Percentiles rank a stretch among this genome's conserved stretches.
phyloP scores from a whole-genome alignment of 2,797 vertebrate genomes.

The Lithobates pipiens region DNA sequence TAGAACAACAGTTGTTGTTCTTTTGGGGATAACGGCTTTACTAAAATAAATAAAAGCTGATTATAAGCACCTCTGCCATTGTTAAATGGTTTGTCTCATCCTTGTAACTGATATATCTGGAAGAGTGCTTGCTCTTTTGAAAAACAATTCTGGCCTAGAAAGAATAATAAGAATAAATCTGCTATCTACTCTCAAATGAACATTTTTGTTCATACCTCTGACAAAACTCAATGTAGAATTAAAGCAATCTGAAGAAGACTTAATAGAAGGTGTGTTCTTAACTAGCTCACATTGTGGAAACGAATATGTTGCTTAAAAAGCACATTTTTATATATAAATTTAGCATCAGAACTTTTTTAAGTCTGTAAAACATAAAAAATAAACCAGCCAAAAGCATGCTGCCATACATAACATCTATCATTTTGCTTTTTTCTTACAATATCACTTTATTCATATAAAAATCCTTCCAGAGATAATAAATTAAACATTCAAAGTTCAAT shows the following conservation, averaged over 20 bases:
- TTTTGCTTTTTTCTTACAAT: conserved; percentile 20
- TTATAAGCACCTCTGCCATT: too few relatives aligned
- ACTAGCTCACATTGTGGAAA: not conserved
- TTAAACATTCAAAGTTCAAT: conserved; percentile 61
- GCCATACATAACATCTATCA: conserved; percentile 14
- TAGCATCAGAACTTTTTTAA: not conserved
- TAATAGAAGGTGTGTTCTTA: not conserved
- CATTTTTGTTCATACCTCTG: not conserved
- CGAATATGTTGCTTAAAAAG: not conserved
- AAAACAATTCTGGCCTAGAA: too few relatives aligned
- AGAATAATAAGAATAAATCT: not conserved
- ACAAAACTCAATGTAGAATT: not conserved
- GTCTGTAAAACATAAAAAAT: not conserved
- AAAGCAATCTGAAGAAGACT: not conserved
- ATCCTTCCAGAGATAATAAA: conserved; percentile 48
- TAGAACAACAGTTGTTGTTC: too few relatives aligned
- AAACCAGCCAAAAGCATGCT: not conserved
- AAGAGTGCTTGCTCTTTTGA: too few relatives aligned
- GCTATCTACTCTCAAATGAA: not conserved
- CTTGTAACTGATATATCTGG: too few relatives aligned
- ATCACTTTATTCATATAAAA: conserved; percentile 33
- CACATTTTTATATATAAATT: not conserved
- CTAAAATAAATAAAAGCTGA: too few relatives aligned
- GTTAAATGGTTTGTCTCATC: too few relatives aligned
- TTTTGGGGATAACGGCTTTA: too few relatives aligned